These are phyloP conservation scores for Pyxicephalus adspersus DNA, from an alignment of 2,113 vertebrate genomes.

Conservation along the genomic window DNA sequence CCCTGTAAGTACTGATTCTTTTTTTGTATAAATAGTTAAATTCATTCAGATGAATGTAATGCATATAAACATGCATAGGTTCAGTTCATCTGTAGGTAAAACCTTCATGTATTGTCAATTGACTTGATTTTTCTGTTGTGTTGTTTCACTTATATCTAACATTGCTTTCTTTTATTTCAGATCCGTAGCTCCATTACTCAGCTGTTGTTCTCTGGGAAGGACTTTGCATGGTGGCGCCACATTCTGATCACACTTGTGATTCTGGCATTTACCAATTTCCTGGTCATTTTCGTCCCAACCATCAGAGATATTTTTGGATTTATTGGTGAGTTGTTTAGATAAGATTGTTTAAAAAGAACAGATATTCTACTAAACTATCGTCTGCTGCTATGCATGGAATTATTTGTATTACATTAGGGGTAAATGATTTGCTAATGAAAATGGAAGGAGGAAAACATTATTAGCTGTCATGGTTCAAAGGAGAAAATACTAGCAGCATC, in stretches of 20 bases:
- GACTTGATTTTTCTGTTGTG: too few species aligned
- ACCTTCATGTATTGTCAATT: too few species aligned
- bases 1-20: conserved; percentile 79
- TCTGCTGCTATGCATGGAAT: background rate
- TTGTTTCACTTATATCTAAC: too few species aligned
- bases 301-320: conserved; percentile 96
- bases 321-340: conserved; percentile 81
- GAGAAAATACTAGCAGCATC: too few species aligned
- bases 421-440: too few species aligned
- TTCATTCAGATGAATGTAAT: too few species aligned
- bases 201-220: conserved; percentile 80
- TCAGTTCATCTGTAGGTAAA: too few species aligned
- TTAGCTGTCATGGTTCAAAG: too few species aligned
- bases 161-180: conserved; percentile 63
- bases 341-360: too few species aligned
- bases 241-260: conserved; percentile 80
- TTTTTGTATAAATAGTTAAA: background rate
- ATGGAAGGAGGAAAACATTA: too few species aligned
- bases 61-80: background rate
- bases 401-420: too few species aligned
- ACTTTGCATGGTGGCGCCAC: conserved; percentile 91
- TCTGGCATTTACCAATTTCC: conserved; percentile 78
- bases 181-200: conserved; percentile 93
- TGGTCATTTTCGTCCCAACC: conserved; percentile 93
- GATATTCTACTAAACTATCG: too few species aligned